Evolutionary conservation across 2,113 vertebrate genomes (phyloP), one percentile per base, ranked within the genome.

Genomic region (Neomonachus schauinslandi): DNA sequence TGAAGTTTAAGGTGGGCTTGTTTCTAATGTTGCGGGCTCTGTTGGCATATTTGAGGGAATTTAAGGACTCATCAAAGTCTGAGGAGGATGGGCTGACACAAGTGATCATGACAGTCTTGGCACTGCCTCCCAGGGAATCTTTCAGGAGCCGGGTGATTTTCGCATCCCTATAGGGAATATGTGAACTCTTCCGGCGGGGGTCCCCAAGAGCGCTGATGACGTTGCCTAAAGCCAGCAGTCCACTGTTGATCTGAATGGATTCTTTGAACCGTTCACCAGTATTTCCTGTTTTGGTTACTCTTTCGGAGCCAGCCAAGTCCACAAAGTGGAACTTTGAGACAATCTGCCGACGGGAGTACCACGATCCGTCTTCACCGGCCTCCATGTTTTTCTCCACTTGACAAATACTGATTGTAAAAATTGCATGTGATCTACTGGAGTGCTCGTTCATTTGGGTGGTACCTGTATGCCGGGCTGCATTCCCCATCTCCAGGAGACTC

Each of bases 141-240:
- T 99, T 99, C 83, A 99, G 99, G 95, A 99, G 99, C 42, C 99
- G 99, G 63, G 99, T 99, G 76, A 99, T 99, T 98, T 99, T 99
- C 94, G 99, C 98, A 97, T 99, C 99, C 13, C 99, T 99, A 67
- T 99, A 99, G 1, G 99, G 99, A 94, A 99, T 98, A 89, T 99
- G 99, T 3, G 98, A 97, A 36, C 96, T 99, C 95, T 99, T 99
- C 21, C 99, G 98, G 55, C 98, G 98, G 4, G 99, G 98, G 76
- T 99, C 99, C 55, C 99, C 99, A 53, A 99, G 99, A n/a, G 99
- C 99, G 2, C 99, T 99, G 97, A 99, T 99, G 49, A 99, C 99
- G 1, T 99, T 99, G 81, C 99, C 99, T 91, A 99, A 98, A 0
- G 99, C 99, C 53, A 99, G 98, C 53, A 99, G 97, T 61, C 99